Evolutionary conservation across 2,797 vertebrate genomes (phyloP), one percentile per base, ranked within the genome.

Genomic region (Apogon hyalosoma): DNA sequence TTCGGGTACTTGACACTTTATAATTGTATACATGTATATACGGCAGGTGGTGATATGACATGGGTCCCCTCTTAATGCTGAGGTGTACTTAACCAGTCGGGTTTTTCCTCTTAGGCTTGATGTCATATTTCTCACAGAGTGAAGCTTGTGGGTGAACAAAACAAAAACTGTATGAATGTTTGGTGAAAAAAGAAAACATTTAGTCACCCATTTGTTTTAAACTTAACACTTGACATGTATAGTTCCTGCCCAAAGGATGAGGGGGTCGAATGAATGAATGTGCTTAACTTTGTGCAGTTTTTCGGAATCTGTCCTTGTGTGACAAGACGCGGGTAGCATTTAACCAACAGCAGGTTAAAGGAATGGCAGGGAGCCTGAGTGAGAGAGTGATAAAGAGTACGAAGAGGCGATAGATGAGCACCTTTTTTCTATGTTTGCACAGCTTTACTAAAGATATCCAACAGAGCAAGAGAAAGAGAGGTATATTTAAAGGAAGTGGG

Each of bases 1-100:
- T 94, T 94, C 71, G 93, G 94, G 94, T 95, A 94, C 94, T 94
- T 94, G 94, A 94, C 94, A 94, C 93, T 94, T 94, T 94, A 94
- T 90, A 91, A 93, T 92, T 94, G 87, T 92, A 93, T 87, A 90
- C 86, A 87, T 93, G 91, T 94, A 89, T 87, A 91, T 92, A 94
- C 90, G 89, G 90, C 90, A 90, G 88, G 88, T 89, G 90, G 88
- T 88, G 84, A 91, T 87, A 86, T 91, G 89, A 88, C 85, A 90
- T 91, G 80, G 75, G 83, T 88, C 84, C 86, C 88, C 84, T 89
- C 90, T 88, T 91, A 88, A 87, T 88, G 82, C 82, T 85, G 92
- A 92, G 89, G 88, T 92, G 85, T 91, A 88, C 88, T 91, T 86
- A 36, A 90, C 83, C 82, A 77, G 77, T 92, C 79, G 79, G 90